Percentiles rank a stretch among this genome's conserved stretches.
phyloP scores from a whole-genome alignment of 2,888 invertebrate species.

The Hybos culiciformis region DNA sequence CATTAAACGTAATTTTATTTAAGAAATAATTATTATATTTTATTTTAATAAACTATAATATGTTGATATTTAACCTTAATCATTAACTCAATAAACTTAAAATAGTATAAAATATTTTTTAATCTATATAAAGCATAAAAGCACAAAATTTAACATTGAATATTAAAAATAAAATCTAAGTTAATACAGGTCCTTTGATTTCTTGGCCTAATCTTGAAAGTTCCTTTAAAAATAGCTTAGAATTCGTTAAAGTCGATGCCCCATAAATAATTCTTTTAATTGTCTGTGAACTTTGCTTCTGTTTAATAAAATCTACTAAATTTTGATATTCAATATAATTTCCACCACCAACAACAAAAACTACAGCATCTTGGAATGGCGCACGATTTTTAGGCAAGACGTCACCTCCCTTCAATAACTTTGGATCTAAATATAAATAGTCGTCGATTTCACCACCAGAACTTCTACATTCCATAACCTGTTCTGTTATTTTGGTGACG shows the following conservation, averaged over 20 bases:
- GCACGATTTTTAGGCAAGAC: conserved; percentile 47
- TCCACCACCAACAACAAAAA: conserved; percentile 85
- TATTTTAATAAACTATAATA: no score
- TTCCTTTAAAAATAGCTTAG: conserved; percentile 88
- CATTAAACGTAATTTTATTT: no score
- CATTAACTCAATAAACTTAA: no score
- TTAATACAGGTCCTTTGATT: conserved; percentile 35
- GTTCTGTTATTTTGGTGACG: conserved; percentile 82
- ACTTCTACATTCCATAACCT: conserved; percentile 68
- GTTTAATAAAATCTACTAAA: conserved; percentile 87
- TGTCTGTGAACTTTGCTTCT: conserved; percentile 53
- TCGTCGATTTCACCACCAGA: conserved; percentile 72
- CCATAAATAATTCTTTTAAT: conserved; percentile 85
- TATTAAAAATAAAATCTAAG: no score
- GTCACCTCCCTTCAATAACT: conserved; percentile 65
- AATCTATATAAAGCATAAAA: no score
- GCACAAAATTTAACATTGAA: neutral
- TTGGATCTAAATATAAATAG: conserved; percentile 90
- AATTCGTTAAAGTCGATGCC: conserved; percentile 85
- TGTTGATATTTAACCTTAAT: no score
- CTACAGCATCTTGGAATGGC: conserved; percentile 76
- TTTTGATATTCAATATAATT: conserved; percentile 99
- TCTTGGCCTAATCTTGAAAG: conserved; percentile 66
- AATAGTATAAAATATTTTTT: neutral
- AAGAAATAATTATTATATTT: no score